These are phyloP conservation scores for Synergus laeviventris DNA, from an alignment of 2,888 invertebrate species.

Conservation along the genomic window DNA sequence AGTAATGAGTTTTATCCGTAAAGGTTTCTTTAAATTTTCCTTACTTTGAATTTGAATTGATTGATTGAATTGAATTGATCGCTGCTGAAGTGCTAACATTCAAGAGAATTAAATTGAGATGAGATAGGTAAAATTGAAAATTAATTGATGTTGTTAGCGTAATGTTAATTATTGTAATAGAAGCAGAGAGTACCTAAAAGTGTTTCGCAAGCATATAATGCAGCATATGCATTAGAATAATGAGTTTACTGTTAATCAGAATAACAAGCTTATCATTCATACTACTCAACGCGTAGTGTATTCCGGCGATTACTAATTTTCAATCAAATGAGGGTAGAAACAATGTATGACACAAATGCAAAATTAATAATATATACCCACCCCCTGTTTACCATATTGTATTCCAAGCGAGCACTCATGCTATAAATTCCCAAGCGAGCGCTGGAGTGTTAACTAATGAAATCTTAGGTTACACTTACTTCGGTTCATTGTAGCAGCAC, in stretches of 20 bases:
- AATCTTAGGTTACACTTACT: conserved; percentile 61
- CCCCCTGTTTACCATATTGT: conserved; percentile 34
- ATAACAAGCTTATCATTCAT: conserved; percentile 44
- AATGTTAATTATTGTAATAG: conserved; percentile 16
- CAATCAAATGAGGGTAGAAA: conserved; percentile 52
- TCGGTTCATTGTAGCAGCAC: conserved; percentile 53
- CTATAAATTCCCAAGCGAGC: conserved; percentile 58
- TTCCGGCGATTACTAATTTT: conserved; percentile 49
- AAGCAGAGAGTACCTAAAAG: not conserved
- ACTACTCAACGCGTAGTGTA: conserved; percentile 10
- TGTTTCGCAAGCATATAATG: conserved; percentile 38
- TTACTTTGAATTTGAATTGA: too few relatives aligned
- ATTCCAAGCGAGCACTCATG: conserved; percentile 51
- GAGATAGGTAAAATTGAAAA: not conserved
- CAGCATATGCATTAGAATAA: conserved; percentile 28
- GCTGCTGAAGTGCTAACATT: not conserved
- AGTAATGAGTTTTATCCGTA: too few relatives aligned
- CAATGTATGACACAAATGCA: conserved; percentile 48
- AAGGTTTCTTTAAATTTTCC: too few relatives aligned
- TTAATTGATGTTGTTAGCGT: not conserved
- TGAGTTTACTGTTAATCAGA: conserved; percentile 38
- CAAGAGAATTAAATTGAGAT: not conserved
- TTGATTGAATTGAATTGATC: too few relatives aligned
- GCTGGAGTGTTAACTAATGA: conserved; percentile 60
- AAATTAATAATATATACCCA: conserved; percentile 54